Conservation (phyloP, 1,140 invertebrate genomes). For the Stegodyphus dumicola region DNA sequence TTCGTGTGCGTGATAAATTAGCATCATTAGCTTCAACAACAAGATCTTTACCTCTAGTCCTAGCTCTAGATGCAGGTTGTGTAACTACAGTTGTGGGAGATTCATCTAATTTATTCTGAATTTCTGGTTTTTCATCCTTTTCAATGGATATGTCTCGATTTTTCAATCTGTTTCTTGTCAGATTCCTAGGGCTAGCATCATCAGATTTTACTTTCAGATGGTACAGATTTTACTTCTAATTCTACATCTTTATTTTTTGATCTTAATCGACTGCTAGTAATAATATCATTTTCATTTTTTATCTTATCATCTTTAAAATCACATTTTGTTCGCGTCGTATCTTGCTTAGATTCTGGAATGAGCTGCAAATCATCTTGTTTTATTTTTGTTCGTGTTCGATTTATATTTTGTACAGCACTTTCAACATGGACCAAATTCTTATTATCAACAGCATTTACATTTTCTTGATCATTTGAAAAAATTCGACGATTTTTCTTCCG, state of each 20-base stretch:
- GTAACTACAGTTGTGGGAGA: neutral
- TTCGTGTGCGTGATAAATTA: neutral
- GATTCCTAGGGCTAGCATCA: slow-evolving; percentile 22
- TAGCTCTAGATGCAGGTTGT: neutral
- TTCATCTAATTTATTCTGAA: neutral
- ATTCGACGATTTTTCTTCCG: slow-evolving; percentile 19
- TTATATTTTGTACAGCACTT: neutral
- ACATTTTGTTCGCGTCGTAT: no score
- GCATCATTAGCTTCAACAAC: slow-evolving; percentile 12
- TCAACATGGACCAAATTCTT: no score
- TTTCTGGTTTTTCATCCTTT: slow-evolving; percentile 9
- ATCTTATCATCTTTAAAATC: no score
- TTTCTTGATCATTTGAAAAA: neutral
- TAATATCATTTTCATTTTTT: no score
- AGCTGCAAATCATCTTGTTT: slow-evolving; percentile 21
- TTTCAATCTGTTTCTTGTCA: slow-evolving; percentile 43
- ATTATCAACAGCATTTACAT: no score
- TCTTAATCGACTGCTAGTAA: no score
- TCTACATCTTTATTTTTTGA: neutral
- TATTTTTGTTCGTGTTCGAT: slow-evolving; percentile 8
- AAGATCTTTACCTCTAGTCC: slow-evolving; percentile 22
- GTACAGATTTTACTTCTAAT: slow-evolving; percentile 24
- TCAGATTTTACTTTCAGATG: neutral
- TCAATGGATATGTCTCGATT: slow-evolving; percentile 11
- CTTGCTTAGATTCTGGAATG: no score